Base-by-base conservation (phyloP, 2,113 vertebrate genomes). In the Lonchura striata region DNA sequence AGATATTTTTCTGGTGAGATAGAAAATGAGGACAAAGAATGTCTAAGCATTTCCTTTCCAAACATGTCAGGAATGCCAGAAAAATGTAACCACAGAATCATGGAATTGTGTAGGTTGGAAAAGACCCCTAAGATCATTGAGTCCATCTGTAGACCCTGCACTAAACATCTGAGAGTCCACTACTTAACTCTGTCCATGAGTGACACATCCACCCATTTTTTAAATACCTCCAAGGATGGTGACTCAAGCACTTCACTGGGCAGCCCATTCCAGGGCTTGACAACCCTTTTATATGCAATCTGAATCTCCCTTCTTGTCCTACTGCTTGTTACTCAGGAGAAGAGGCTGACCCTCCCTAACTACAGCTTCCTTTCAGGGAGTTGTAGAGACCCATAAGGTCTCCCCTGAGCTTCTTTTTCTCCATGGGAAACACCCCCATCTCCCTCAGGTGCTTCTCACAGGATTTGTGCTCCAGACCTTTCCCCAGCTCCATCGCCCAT, bases 341-440 rank as follows among this genome's bases (percentile, higher is more conserved):
- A 37, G 33, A 37, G 6, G 28, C 27, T 11, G 25, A 57, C 3
- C 8, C 3, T n/a, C 7, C 42, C 7, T 11, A 3, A 2, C 15
- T 50, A 19, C 31, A 37, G 28, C 19, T 22, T 65, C 28, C 37
- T 33, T 15, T 28, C 52, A 52, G 44, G 44, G 9, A 46, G 4
- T 25, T 69, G 28, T 15, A 28, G 22, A 53, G 64, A 31, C 15
- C 8, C 15, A 19, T 7, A 13, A 53, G 27, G 15, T 25, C 7
- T 21, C 15, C 6, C 8, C 13, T 13, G 3, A 59, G 8, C 18
- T n/a, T 57, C 18, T 12, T 80, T 35, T 33, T 17, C 27, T 60
- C 31, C 25, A 22, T 3, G 6, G 1, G 10, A 59, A 81, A 37
- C 19, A 37, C 2, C 12, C 11, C 53, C 53, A 54, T 11, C 11